phyloP scores from a whole-genome alignment of 1,140 invertebrate species.

The Drosophila kohkoa region DNA sequence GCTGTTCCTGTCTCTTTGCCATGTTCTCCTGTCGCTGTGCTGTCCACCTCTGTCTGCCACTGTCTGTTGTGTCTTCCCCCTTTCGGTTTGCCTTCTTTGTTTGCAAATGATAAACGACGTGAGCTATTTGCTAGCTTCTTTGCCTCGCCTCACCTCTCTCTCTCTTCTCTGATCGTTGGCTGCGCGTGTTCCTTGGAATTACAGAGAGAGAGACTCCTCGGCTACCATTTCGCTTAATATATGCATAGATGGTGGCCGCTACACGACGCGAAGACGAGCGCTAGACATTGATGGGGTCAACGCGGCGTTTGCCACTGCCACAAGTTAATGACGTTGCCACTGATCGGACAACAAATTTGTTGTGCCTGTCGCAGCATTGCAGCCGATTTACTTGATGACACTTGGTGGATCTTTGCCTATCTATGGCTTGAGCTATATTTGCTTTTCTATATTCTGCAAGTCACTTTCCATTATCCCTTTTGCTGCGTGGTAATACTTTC shows the following conservation, averaged over 20 bases:
- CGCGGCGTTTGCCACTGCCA: conserved; percentile 24
- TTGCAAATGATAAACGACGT: conserved; percentile 82
- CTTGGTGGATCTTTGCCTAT: neutral
- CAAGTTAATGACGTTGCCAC: conserved; percentile 8
- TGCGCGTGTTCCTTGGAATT: conserved; percentile 49
- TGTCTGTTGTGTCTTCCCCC: conserved; percentile 13
- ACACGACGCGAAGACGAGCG: neutral
- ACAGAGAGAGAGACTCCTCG: conserved; percentile 10
- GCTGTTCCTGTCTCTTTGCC: conserved; percentile 32
- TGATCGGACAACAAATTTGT: conserved; percentile 9
- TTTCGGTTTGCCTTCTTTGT: conserved; percentile 72
- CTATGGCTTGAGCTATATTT: too few relatives aligned
- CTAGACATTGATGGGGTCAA: conserved; percentile 38
- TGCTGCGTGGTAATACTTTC: too few relatives aligned
- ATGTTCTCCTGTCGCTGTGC: neutral
- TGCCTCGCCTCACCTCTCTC: neutral
- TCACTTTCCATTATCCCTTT: too few relatives aligned
- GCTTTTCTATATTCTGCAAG: too few relatives aligned
- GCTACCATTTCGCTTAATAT: conserved; percentile 67
- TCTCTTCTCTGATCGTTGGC: neutral
- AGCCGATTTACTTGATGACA: conserved; percentile 4
- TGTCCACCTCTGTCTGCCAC: conserved; percentile 7
- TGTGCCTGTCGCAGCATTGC: neutral
- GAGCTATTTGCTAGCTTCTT: conserved; percentile 64
- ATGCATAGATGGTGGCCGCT: conserved; percentile 65